Conservation (phyloP, 2,888 invertebrate species). For the Eilema depressum region DNA sequence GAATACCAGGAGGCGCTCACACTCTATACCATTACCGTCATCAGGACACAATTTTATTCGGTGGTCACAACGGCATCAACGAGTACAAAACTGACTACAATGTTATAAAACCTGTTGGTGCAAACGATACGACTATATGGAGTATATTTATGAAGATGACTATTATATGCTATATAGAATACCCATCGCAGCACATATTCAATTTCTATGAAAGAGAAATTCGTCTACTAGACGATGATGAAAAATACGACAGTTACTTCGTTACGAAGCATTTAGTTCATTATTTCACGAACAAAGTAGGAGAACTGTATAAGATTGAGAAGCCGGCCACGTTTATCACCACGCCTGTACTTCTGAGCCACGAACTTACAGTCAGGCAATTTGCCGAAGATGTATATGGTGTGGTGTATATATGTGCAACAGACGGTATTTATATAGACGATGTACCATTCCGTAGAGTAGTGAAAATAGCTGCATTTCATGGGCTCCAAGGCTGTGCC, state of each 20-base stretch:
- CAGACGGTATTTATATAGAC: conserved; percentile 15
- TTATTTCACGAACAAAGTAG: conserved; percentile 7
- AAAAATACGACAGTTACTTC: background rate
- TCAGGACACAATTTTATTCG: conserved; percentile 3
- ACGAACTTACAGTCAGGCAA: background rate
- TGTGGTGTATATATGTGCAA: conserved; percentile 7
- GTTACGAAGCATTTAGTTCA: conserved; percentile 11
- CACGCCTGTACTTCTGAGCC: background rate
- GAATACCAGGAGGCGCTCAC: background rate
- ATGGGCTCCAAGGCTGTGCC: background rate
- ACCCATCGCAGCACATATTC: conserved; percentile 6
- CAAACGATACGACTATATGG: conserved; percentile 4
- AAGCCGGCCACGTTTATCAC: background rate
- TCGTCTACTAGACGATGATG: background rate
- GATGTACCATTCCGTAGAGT: background rate
- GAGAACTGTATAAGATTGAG: conserved; percentile 8
- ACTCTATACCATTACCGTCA: background rate
- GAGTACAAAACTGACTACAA: conserved; percentile 2
- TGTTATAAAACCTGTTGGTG: background rate
- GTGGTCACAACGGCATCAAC: conserved; percentile 8
- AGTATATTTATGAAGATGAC: background rate
- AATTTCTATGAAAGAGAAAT: background rate
- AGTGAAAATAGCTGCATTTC: background rate
- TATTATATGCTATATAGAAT: background rate
- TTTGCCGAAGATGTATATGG: conserved; percentile 19